These are phyloP conservation scores for Callyntrura sp. DNA, from an alignment of 2,888 invertebrate genomes.

Conservation along the genomic window DNA sequence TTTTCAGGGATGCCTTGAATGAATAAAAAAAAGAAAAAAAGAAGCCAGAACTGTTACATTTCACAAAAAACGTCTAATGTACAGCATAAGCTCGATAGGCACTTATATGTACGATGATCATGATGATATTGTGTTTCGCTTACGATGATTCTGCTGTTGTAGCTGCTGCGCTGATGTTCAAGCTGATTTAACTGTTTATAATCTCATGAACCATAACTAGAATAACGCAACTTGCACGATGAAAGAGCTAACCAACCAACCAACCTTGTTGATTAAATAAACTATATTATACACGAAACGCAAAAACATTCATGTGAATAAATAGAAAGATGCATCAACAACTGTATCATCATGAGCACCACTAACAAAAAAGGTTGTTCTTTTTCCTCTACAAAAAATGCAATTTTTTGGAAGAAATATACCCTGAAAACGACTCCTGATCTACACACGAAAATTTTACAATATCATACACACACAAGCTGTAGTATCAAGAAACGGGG, in stretches of 20 bases:
- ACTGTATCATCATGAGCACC: slow-evolving; percentile 45
- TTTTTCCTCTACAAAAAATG: slow-evolving; percentile 22
- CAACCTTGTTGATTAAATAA: slow-evolving; percentile 72
- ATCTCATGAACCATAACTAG: slow-evolving; percentile 82
- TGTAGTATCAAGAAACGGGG: background rate
- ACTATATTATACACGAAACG: slow-evolving; percentile 29
- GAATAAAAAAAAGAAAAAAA: slow-evolving; percentile 43
- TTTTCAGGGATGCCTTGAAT: background rate
- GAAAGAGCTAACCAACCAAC: slow-evolving; percentile 60
- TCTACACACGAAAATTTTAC: slow-evolving; percentile 12
- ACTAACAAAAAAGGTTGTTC: slow-evolving; percentile 37
- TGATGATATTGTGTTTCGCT: slow-evolving; percentile 20
- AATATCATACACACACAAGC: background rate
- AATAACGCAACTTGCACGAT: slow-evolving; percentile 66
- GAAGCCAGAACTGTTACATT: slow-evolving; percentile 58
- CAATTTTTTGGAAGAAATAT: slow-evolving; percentile 25
- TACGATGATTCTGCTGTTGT: no score
- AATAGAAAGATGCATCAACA: slow-evolving; percentile 58
- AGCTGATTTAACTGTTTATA: slow-evolving; percentile 81
- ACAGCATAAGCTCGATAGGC: slow-evolving; percentile 16
- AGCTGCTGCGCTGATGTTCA: slow-evolving; percentile 28
- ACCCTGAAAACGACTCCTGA: background rate
- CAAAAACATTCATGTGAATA: slow-evolving; percentile 63
- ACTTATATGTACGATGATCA: slow-evolving; percentile 10
- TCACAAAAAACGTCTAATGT: slow-evolving; percentile 52